phyloP scores from a whole-genome alignment of 2,888 invertebrate species.

The Pachycephus smyrnensis region DNA sequence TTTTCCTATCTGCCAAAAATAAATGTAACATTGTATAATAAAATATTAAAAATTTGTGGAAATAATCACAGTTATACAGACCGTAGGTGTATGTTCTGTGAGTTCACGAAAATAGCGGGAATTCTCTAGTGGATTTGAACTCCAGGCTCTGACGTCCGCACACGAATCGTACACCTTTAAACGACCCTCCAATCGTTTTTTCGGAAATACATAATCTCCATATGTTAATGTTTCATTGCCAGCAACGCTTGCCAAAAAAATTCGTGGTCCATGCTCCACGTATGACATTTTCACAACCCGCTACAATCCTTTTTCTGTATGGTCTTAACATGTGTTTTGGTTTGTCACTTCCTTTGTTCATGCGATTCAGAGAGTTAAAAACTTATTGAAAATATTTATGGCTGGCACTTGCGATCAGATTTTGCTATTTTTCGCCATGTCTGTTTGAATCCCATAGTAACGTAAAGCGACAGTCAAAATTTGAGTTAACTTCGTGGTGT shows the following conservation, averaged over 20 bases:
- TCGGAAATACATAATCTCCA: constrained; percentile 53
- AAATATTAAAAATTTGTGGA: background rate
- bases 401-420: constrained; percentile 18
- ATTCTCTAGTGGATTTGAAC: constrained; percentile 65
- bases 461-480: background rate
- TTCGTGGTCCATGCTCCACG: constrained; percentile 39
- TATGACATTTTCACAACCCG: constrained; percentile 34
- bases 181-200: constrained; percentile 70
- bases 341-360: constrained; percentile 2
- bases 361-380: background rate
- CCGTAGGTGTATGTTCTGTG: constrained; percentile 47
- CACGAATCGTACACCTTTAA: constrained; percentile 71
- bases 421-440: constrained; percentile 26
- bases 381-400: constrained; percentile 17
- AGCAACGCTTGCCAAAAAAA: constrained; percentile 27
- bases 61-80: constrained; percentile 26
- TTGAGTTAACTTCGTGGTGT: background rate
- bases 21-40: background rate
- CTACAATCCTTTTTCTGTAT: background rate
- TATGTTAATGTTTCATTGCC: constrained; percentile 36
- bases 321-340: background rate
- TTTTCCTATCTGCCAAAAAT: constrained; percentile 29
- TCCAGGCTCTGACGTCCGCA: constrained; percentile 71
- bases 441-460: constrained; percentile 25
- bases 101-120: constrained; percentile 57